phyloP scores from a whole-genome alignment of 2,888 invertebrate genomes.

The Drosophila niveifrons region DNA sequence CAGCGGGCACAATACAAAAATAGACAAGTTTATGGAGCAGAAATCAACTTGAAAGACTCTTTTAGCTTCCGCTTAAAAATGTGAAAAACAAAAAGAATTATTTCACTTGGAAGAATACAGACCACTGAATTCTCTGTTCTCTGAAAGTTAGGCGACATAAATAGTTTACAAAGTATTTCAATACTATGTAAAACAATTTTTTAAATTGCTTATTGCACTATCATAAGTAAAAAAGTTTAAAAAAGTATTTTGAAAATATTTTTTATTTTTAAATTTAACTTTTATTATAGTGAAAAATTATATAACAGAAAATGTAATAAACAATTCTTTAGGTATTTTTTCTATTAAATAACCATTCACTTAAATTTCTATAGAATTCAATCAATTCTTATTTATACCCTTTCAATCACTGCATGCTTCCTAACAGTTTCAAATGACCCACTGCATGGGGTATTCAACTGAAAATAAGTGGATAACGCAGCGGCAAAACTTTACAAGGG shows the following conservation, averaged over 20 bases:
- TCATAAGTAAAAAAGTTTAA: too few species aligned
- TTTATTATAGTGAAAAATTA: too few species aligned
- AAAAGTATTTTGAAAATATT: too few species aligned
- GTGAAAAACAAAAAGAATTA: slow-evolving; percentile 15
- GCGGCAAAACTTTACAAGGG: slow-evolving; percentile 49
- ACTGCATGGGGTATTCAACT: slow-evolving; percentile 11
- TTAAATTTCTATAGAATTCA: not conserved
- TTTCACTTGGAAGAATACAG: not conserved
- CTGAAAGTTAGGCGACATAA: not conserved
- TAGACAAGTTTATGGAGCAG: slow-evolving; percentile 80
- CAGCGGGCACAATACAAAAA: slow-evolving; percentile 61
- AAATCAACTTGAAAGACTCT: slow-evolving; percentile 78
- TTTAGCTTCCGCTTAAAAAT: slow-evolving; percentile 72
- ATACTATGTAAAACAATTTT: not conserved
- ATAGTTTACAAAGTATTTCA: not conserved
- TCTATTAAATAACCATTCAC: too few species aligned
- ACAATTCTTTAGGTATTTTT: too few species aligned
- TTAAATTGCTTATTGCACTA: not conserved
- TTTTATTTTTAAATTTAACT: too few species aligned
- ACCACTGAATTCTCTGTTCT: slow-evolving; percentile 6
- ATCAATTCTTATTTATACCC: not conserved
- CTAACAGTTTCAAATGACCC: not conserved
- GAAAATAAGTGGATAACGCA: slow-evolving; percentile 53
- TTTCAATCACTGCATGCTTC: not conserved
- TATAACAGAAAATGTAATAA: too few species aligned